Conservation (phyloP, 1,140 invertebrate species). For the Pseudomyrmex gracilis region DNA sequence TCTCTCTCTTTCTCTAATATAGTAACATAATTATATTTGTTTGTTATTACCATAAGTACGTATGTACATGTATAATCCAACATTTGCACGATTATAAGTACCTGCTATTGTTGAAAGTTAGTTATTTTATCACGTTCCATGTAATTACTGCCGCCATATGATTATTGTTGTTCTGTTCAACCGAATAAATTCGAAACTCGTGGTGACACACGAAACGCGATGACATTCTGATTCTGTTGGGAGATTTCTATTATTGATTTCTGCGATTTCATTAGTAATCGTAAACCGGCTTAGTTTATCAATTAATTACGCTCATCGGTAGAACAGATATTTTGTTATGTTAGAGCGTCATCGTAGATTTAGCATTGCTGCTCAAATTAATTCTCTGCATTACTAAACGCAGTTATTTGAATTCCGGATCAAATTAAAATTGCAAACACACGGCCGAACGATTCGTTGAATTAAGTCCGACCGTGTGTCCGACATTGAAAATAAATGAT, state of each 20-base stretch:
- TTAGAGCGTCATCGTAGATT: not conserved
- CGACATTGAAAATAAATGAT: conserved; percentile 30
- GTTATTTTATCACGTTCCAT: not conserved
- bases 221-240: not conserved
- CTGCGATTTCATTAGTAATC: conserved; percentile 9
- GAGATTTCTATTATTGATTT: not conserved
- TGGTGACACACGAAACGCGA: not conserved
- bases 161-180: not conserved
- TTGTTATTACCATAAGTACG: no score
- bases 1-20: no score
- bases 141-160: not conserved
- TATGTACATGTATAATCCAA: not conserved
- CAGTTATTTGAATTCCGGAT: not conserved
- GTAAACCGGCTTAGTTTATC: not conserved
- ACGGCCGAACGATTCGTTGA: conserved; percentile 15
- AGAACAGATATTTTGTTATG: conserved; percentile 16
- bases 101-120: not conserved
- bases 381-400: not conserved
- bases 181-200: not conserved
- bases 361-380: conserved; percentile 4
- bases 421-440: not conserved
- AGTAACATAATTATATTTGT: no score
- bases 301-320: not conserved
- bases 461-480: not conserved
- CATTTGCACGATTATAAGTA: not conserved